Conservation (phyloP, 2,888 invertebrate genomes). For the Tetanocera ferruginea region DNA sequence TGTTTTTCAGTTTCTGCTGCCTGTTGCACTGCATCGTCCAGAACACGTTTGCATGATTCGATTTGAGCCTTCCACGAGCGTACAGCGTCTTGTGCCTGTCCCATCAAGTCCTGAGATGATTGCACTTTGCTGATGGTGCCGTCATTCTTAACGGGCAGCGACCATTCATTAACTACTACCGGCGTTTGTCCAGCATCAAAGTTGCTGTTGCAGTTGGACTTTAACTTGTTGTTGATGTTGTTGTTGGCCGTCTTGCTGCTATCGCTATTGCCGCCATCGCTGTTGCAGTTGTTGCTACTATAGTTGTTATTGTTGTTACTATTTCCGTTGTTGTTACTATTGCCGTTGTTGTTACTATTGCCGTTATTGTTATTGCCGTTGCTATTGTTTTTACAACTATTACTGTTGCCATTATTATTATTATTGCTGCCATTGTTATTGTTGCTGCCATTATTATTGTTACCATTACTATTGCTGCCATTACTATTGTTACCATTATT, state of each 20-base stretch:
- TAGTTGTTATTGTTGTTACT: not conserved
- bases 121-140: not conserved
- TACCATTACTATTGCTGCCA: not conserved
- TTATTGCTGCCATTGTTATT: not conserved
- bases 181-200: slow-evolving; percentile 21
- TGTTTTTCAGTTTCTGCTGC: slow-evolving; percentile 33
- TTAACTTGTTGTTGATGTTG: not conserved
- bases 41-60: slow-evolving; percentile 47
- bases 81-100: slow-evolving; percentile 48
- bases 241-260: not conserved
- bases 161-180: slow-evolving; percentile 43
- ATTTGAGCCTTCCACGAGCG: slow-evolving; percentile 50
- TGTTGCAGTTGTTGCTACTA: not conserved
- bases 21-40: slow-evolving; percentile 44
- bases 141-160: slow-evolving; percentile 30
- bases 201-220: not conserved
- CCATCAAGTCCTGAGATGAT: slow-evolving; percentile 42
- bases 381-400: not conserved
- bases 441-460: not conserved
- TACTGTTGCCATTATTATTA: not conserved
- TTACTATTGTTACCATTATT: not conserved
- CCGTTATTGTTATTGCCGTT: not conserved
- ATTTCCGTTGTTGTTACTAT: not conserved
- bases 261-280: not conserved
- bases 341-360: not conserved